phyloP scores from a whole-genome alignment of 2,888 invertebrate species.

The Noctua pronuba region DNA sequence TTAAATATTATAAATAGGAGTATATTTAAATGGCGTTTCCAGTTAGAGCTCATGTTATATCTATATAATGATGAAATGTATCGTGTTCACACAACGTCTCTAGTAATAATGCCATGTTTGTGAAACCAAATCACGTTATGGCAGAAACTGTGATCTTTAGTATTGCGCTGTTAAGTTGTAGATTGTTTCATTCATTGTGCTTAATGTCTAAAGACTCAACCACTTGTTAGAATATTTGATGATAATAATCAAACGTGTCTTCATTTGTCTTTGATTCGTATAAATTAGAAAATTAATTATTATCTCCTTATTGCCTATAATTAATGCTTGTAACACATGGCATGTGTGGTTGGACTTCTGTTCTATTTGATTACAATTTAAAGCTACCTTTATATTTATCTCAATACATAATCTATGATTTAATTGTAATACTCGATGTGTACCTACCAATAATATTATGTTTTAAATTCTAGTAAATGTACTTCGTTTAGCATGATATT shows the following conservation, averaged over 20 bases:
- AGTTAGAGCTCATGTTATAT: constrained; percentile 74
- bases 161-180: constrained; percentile 78
- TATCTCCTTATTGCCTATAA: constrained; percentile 31
- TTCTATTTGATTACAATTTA: constrained; percentile 45
- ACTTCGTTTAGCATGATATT: constrained; percentile 68
- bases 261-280: constrained; percentile 51
- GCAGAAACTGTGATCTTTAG: constrained; percentile 82
- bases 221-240: constrained; percentile 35
- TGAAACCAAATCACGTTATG: constrained; percentile 75
- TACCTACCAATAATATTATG: constrained; percentile 68
- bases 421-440: constrained; percentile 72
- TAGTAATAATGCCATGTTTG: constrained; percentile 71
- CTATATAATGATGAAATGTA: constrained; percentile 71
- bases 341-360: constrained; percentile 37
- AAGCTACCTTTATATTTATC: constrained; percentile 45
- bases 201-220: constrained; percentile 38
- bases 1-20: constrained; percentile 75
- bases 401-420: constrained; percentile 57
- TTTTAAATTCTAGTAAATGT: constrained; percentile 69
- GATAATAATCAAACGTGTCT: constrained; percentile 39
- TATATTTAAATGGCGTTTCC: constrained; percentile 72
- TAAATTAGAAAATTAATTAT: constrained; percentile 48
- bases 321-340: constrained; percentile 46
- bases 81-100: constrained; percentile 72
- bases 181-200: constrained; percentile 62